These are phyloP conservation scores for Diabrotica undecimpunctata DNA, from an alignment of 1,140 invertebrate species.

Conservation along the genomic window DNA sequence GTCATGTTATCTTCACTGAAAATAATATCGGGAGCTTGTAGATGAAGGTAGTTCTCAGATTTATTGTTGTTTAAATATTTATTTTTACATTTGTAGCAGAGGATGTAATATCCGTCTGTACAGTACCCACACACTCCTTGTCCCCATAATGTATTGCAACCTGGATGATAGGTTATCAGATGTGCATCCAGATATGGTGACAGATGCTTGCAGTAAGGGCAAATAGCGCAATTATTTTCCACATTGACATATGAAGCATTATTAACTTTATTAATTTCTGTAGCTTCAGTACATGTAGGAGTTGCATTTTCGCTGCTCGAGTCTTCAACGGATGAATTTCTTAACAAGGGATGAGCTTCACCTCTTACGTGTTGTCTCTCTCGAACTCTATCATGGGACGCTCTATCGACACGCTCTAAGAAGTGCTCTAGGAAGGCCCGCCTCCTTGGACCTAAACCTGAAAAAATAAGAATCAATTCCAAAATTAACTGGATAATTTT, in stretches of 20 bases:
- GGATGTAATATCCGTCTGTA: slow-evolving; percentile 47
- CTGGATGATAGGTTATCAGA: slow-evolving; percentile 48
- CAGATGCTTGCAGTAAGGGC: slow-evolving; percentile 43
- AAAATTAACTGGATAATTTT: no score
- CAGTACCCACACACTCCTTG: slow-evolving; percentile 50
- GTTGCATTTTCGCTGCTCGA: not conserved
- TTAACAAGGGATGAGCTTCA: slow-evolving; percentile 47
- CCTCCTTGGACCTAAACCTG: slow-evolving; percentile 21
- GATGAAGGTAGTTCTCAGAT: slow-evolving; percentile 26
- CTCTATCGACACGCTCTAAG: slow-evolving; percentile 24
- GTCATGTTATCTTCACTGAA: slow-evolving; percentile 40
- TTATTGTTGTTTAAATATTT: slow-evolving; percentile 43
- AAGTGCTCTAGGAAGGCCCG: slow-evolving; percentile 19
- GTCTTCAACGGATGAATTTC: slow-evolving; percentile 16
- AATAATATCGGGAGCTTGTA: slow-evolving; percentile 42
- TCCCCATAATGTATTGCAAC: slow-evolving; percentile 48
- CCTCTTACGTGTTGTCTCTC: slow-evolving; percentile 49
- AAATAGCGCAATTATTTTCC: slow-evolving; percentile 29
- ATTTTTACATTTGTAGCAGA: slow-evolving; percentile 53
- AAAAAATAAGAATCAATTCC: not conserved
- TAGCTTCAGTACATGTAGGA: not conserved
- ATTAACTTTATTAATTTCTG: not conserved
- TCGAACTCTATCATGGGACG: slow-evolving; percentile 35
- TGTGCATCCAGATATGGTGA: slow-evolving; percentile 44
- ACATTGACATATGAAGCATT: slow-evolving; percentile 18